Evolutionary conservation across 2,113 vertebrate genomes (phyloP).

Genomic region (Turdus rufiventris): DNA sequence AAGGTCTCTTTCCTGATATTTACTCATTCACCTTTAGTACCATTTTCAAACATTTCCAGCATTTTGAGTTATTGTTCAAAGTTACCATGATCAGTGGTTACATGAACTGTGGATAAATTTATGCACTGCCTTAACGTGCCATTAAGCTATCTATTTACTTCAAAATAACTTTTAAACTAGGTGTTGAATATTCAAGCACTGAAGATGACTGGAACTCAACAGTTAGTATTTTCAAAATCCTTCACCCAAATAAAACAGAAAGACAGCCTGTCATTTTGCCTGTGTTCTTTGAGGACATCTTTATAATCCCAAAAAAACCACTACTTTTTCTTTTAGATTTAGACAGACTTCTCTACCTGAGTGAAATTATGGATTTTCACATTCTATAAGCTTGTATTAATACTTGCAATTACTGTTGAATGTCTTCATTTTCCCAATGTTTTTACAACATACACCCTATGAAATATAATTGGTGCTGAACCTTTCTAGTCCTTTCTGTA

Average conservation of each 20-base stretch:
- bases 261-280: neutral
- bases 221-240: neutral
- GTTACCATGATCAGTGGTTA: neutral
- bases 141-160: neutral
- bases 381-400: neutral
- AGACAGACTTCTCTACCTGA: neutral
- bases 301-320: neutral
- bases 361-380: rapidly evolving
- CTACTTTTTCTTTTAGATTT: neutral
- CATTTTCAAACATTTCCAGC: neutral
- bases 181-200: neutral
- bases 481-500: neutral
- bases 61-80: neutral
- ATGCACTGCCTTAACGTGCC: neutral
- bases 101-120: neutral
- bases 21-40: neutral
- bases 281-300: neutral
- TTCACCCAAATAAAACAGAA: neutral
- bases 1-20: neutral
- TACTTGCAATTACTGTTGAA: neutral
- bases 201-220: neutral
- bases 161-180: neutral
- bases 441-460: neutral
- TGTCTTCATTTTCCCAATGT: neutral
- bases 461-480: neutral